phyloP scores from a whole-genome alignment of 2,888 invertebrate genomes.

The Apotomis capreana region DNA sequence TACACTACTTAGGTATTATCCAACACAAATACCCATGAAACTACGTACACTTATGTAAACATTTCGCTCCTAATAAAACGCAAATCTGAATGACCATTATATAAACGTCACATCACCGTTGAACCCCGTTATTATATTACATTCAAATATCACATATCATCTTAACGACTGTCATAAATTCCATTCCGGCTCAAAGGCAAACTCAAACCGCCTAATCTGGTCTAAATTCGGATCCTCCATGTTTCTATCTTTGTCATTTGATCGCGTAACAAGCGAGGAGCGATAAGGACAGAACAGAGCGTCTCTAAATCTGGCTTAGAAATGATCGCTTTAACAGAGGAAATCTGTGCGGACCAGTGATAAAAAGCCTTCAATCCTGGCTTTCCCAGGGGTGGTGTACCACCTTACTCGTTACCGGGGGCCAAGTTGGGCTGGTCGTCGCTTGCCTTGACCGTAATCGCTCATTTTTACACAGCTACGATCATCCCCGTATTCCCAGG shows the following conservation, averaged over 20 bases:
- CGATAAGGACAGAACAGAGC: constrained; percentile 2
- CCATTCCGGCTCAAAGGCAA: constrained; percentile 26
- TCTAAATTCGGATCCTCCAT: background rate
- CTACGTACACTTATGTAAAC: background rate
- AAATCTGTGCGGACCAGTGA: constrained; percentile 33
- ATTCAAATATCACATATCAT: constrained; percentile 42
- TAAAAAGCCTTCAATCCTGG: constrained; percentile 11
- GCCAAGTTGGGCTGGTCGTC: constrained; percentile 11
- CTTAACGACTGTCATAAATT: constrained; percentile 38
- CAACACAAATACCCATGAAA: no score
- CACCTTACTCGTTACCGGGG: constrained; percentile 25
- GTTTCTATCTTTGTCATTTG: background rate
- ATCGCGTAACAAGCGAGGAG: background rate
- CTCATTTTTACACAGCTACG: constrained; percentile 35
- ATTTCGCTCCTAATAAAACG: background rate
- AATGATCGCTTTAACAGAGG: constrained; percentile 17
- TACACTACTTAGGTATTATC: no score
- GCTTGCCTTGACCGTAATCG: constrained; percentile 31
- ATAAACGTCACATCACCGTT: constrained; percentile 14
- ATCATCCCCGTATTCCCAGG: constrained; percentile 25
- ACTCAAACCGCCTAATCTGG: constrained; percentile 8
- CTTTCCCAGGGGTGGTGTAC: constrained; percentile 8
- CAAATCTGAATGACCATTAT: constrained; percentile 19
- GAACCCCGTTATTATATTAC: constrained; percentile 23
- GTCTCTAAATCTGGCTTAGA: constrained; percentile 10